Evolutionary conservation across 2,888 invertebrate species (phyloP), one percentile per base, ranked within the genome.

Genomic region (Tachina fera): DNA sequence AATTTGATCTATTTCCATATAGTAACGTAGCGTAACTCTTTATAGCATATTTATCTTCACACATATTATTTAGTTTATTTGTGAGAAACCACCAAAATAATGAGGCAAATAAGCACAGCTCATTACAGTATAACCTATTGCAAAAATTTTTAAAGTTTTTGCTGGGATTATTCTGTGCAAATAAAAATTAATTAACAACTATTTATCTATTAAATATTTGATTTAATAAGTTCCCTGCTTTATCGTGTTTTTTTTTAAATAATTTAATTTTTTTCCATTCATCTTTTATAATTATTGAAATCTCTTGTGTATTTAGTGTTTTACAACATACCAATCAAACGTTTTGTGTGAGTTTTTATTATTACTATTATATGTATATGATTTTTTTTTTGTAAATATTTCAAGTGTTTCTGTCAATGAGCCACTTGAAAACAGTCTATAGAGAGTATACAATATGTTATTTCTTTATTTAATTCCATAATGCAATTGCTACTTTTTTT

Each of bases 331-430:
- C n/a, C 61, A 70, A 75, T n/a, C 79, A 31, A 31, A 31, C 6
- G 74, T 75, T 79, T 75, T 67, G 65, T 63, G 47, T 72, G 19
- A 39, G 14, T 45, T 71, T 51, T 71, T 71, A 31, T 31, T 31
- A 31, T 31, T 31, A 31, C 31, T 31, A 31, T 47, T 47, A 47
- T 63, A 22, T 22, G n/a, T n/a, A n/a, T n/a, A n/a, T n/a, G n/a
- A n/a, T 9, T 45, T 47, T 82, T 65, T 65, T 65, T 83, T 39
- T 83, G 19, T 65, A 79, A 47, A 61, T 63, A 67, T 68, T 85
- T 84, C 76, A 80, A 80, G 83, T 81, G 80, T 81, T 87, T 74
- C 84, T 87, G 86, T 87, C 86, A 86, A 86, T 84, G 86, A 61
- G 84, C 61, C 67, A 85, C 87, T 87, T 83, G 83, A 83, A 83